These are phyloP conservation scores for Leucania comma DNA, from an alignment of 2,888 invertebrate species.

Conservation along the genomic window DNA sequence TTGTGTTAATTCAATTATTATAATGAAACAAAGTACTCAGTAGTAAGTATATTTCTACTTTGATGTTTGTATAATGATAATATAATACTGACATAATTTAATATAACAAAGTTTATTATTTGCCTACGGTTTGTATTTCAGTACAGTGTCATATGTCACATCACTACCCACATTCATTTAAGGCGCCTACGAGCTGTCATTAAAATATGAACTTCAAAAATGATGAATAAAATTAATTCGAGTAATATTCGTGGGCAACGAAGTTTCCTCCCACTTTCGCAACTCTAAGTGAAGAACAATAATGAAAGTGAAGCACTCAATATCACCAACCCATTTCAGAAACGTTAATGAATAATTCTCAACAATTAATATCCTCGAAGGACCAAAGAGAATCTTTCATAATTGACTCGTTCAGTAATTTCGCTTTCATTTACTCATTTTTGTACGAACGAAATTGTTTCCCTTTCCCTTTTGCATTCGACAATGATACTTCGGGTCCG, in stretches of 20 bases:
- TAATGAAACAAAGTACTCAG: background rate
- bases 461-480: slow-evolving; percentile 46
- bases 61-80: background rate
- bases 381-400: slow-evolving; percentile 49
- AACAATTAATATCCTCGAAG: slow-evolving; percentile 60
- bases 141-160: too few species aligned
- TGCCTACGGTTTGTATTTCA: background rate
- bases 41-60: background rate
- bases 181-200: background rate
- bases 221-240: slow-evolving; percentile 1
- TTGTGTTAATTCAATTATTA: background rate
- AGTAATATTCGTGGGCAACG: slow-evolving; percentile 3
- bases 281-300: slow-evolving; percentile 44
- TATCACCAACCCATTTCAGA: slow-evolving; percentile 41
- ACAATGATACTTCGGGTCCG: slow-evolving; percentile 33
- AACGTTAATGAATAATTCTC: slow-evolving; percentile 56
- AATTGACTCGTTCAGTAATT: slow-evolving; percentile 60
- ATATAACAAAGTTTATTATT: background rate
- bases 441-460: slow-evolving; percentile 58
- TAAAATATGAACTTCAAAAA: background rate
- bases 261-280: slow-evolving; percentile 6
- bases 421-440: slow-evolving; percentile 43
- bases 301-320: slow-evolving; percentile 40
- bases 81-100: background rate
- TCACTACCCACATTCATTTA: background rate